Evolutionary conservation across 2,797 vertebrate species (phyloP).

Genomic region (Pseudochaenichthys georgianus): DNA sequence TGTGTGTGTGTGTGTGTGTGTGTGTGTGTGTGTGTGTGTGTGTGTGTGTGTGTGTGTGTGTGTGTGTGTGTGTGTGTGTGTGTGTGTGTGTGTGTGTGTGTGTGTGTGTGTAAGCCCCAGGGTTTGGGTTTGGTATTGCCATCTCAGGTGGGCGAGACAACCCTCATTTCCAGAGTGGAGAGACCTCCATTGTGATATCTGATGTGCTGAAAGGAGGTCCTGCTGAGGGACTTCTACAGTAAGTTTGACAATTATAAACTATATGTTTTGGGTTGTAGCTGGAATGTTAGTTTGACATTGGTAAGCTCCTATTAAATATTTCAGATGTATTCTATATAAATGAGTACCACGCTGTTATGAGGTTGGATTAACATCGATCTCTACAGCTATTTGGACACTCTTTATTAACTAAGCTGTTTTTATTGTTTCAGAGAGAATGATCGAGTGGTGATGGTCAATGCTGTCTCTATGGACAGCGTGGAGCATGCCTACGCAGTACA

Average conservation of each 20-base stretch:
- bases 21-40: too few relatives aligned
- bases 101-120: conserved; percentile 87
- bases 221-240: conserved; percentile 95
- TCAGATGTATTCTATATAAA: not conserved
- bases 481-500: conserved; percentile 98
- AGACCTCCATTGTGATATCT: conserved; percentile 98
- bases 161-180: conserved; percentile 98
- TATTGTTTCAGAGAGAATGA: conserved; percentile 92
- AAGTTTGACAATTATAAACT: conserved; percentile 70
- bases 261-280: not conserved
- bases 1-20: too few relatives aligned
- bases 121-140: conserved; percentile 98
- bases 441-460: conserved; percentile 98
- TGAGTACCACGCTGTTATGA: too few relatives aligned
- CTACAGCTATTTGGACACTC: not conserved
- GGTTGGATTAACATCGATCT: not conserved
- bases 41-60: too few relatives aligned
- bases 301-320: not conserved
- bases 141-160: conserved; percentile 99
- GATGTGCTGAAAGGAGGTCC: conserved; percentile 98
- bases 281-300: not conserved
- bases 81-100: too few relatives aligned
- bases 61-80: too few relatives aligned
- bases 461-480: conserved; percentile 98
- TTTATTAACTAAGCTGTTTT: not conserved